phyloP scores from a whole-genome alignment of 2,888 invertebrate genomes.

The Agrochola circellaris region DNA sequence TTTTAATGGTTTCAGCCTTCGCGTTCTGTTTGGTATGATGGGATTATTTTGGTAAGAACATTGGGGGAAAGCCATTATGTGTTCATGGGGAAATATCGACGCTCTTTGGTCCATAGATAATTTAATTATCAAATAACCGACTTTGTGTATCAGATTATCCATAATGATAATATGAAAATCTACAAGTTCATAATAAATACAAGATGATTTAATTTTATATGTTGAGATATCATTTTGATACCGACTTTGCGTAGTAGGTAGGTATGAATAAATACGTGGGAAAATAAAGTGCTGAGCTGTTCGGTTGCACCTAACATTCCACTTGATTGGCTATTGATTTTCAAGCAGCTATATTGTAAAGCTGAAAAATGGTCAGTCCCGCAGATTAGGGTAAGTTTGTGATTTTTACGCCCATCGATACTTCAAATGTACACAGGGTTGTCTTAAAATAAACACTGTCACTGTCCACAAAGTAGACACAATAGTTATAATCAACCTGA shows the following conservation, averaged over 20 bases:
- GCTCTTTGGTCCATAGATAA: background rate
- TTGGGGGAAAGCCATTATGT: background rate
- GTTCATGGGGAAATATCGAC: background rate
- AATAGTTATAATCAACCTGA: too few species aligned
- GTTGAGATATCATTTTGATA: background rate
- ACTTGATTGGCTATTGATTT: background rate
- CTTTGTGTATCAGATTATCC: background rate
- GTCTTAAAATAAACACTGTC: background rate
- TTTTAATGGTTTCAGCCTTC: slow-evolving; percentile 34
- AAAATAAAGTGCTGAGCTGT: background rate
- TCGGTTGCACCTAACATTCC: background rate
- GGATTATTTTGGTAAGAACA: slow-evolving; percentile 13
- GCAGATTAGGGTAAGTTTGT: background rate
- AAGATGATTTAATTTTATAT: background rate
- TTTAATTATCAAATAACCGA: too few species aligned
- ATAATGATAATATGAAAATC: background rate
- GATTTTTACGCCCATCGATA: background rate
- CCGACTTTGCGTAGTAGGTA: background rate
- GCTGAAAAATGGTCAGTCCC: background rate
- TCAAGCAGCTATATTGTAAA: background rate
- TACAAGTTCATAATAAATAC: background rate
- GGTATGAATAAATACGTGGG: background rate
- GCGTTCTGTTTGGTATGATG: slow-evolving; percentile 5
- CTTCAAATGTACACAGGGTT: background rate
- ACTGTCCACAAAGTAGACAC: too few species aligned